These are phyloP conservation scores for Mus minutoides DNA, from an alignment of 2,797 vertebrate genomes.

Conservation along the genomic window DNA sequence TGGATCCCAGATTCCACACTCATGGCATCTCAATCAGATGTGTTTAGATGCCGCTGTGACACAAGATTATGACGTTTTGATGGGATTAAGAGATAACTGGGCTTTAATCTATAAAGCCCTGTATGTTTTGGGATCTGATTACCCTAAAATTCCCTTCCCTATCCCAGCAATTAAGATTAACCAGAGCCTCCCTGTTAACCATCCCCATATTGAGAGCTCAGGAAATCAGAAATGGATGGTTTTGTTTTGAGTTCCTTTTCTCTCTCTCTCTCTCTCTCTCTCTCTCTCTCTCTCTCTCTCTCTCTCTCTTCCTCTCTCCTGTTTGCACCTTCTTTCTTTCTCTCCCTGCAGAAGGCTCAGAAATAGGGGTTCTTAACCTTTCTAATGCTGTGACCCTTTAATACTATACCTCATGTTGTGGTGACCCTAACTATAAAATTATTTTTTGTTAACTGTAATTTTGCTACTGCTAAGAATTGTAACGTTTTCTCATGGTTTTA, in stretches of 20 bases:
- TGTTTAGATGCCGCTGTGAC: conserved; percentile 81
- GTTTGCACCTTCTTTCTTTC: not conserved
- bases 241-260: conserved; percentile 23
- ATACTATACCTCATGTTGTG: not conserved
- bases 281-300: not conserved
- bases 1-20: conserved; percentile 81
- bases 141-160: conserved; percentile 71
- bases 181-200: conserved; percentile 74
- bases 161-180: conserved; percentile 79
- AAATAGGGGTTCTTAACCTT: not conserved
- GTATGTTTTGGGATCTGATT: conserved; percentile 80
- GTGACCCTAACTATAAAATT: not conserved
- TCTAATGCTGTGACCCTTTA: not conserved
- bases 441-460: not conserved
- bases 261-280: not conserved
- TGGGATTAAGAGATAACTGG: conserved; percentile 83
- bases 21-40: conserved; percentile 80
- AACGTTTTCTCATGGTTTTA: not conserved
- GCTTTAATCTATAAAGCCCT: conserved; percentile 84
- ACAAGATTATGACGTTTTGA: conserved; percentile 83
- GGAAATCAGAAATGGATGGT: conserved; percentile 81
- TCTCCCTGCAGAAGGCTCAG: not conserved
- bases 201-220: conserved; percentile 75
- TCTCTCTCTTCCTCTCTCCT: not conserved
- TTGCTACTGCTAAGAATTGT: not conserved